phyloP scores from a whole-genome alignment of 2,113 vertebrate species.

The Myrmecophaga tridactyla region DNA sequence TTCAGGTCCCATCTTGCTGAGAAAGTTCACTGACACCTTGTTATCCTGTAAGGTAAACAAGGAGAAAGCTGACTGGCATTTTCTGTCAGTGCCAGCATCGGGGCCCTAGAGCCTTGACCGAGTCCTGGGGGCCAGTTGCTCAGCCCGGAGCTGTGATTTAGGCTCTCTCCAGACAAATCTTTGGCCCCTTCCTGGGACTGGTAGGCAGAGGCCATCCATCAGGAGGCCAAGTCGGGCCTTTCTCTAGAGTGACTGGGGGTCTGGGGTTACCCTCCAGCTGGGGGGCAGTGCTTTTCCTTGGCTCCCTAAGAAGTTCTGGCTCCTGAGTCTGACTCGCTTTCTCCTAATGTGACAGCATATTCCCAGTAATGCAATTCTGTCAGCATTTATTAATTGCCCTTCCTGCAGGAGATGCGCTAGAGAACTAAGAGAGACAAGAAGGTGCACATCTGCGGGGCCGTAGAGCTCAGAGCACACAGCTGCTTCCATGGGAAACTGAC shows the following conservation, averaged over 20 bases:
- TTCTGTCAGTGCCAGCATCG: neutral
- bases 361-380: neutral
- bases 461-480: neutral
- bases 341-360: neutral
- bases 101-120: neutral
- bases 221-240: neutral
- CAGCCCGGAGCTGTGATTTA: neutral
- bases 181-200: neutral
- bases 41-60: neutral
- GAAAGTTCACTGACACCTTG: neutral
- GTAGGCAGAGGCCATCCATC: neutral
- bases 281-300: neutral
- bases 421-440: neutral
- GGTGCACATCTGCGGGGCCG: neutral
- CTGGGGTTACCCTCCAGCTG: neutral
- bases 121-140: neutral
- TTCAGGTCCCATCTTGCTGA: neutral
- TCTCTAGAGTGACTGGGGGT: neutral
- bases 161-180: neutral
- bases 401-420: neutral
- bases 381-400: neutral
- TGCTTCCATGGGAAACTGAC: conserved; percentile 5
- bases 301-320: neutral
- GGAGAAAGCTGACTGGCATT: neutral
- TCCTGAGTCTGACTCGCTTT: neutral